Percentiles rank a stretch among this genome's conserved stretches.
phyloP scores from a whole-genome alignment of 2,888 invertebrate genomes.

The Ichneumoninae sp. region DNA sequence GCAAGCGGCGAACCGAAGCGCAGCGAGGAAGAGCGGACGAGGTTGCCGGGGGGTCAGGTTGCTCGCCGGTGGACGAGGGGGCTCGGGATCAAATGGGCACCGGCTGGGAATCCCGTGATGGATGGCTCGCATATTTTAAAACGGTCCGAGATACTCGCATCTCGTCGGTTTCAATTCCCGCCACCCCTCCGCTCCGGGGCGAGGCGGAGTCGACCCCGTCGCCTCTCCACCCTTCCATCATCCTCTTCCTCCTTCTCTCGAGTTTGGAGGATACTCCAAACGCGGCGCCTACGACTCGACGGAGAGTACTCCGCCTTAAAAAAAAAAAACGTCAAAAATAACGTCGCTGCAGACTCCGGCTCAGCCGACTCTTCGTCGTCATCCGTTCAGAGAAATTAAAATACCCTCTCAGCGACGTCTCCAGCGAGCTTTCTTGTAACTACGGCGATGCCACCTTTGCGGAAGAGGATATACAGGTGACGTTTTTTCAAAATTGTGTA shows the following conservation, averaged over 20 bases:
- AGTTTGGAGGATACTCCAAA: slow-evolving; percentile 31
- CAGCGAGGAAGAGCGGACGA: slow-evolving; percentile 35
- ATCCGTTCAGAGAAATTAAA: slow-evolving; percentile 51
- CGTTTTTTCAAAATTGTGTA: slow-evolving; percentile 1
- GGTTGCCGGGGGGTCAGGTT: slow-evolving; percentile 44
- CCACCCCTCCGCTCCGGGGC: slow-evolving; percentile 26
- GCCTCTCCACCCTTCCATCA: slow-evolving; percentile 4
- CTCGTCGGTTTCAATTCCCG: slow-evolving; percentile 67
- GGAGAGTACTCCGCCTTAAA: slow-evolving; percentile 33
- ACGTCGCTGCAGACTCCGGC: slow-evolving; percentile 29
- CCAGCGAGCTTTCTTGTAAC: slow-evolving; percentile 15
- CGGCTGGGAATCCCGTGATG: slow-evolving; percentile 69
- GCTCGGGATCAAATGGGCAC: slow-evolving; percentile 70
- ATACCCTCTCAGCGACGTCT: slow-evolving; percentile 23
- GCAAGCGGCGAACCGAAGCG: slow-evolving; percentile 38
- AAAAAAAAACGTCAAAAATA: slow-evolving; percentile 21
- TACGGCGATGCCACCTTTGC: background rate
- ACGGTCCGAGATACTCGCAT: slow-evolving; percentile 62
- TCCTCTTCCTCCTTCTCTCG: slow-evolving; percentile 25
- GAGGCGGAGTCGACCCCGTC: slow-evolving; percentile 25
- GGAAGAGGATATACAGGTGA: background rate
- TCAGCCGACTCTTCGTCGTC: slow-evolving; percentile 20
- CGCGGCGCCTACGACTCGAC: slow-evolving; percentile 16
- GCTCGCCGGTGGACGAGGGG: slow-evolving; percentile 51
- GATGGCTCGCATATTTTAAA: slow-evolving; percentile 72